Conservation (phyloP, 2,888 invertebrate genomes). For the Argyresthia albistria region DNA sequence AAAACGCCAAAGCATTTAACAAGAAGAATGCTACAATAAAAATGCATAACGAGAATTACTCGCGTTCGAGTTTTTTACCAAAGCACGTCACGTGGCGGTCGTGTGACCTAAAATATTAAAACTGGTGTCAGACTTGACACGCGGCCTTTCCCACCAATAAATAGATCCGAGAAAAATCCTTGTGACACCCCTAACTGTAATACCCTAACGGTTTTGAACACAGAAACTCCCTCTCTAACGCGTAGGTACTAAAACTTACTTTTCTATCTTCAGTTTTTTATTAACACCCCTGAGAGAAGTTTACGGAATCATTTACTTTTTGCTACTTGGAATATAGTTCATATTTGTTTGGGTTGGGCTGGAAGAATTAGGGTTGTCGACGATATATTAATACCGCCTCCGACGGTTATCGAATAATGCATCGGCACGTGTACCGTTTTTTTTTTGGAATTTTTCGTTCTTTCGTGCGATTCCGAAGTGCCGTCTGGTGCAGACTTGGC, state of each 20-base stretch:
- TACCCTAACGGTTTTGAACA: slow-evolving; percentile 5
- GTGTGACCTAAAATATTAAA: slow-evolving; percentile 67
- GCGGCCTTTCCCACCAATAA: slow-evolving; percentile 71
- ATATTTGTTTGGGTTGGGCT: slow-evolving; percentile 14
- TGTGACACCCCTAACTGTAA: slow-evolving; percentile 23
- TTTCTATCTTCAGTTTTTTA: not conserved
- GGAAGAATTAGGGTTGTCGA: slow-evolving; percentile 55
- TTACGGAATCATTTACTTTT: not conserved
- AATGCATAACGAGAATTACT: slow-evolving; percentile 46
- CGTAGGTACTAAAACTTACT: not conserved
- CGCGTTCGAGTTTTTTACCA: slow-evolving; percentile 64
- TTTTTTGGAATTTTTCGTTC: slow-evolving; percentile 60
- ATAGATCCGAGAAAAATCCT: slow-evolving; percentile 39
- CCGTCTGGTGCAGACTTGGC: slow-evolving; percentile 51
- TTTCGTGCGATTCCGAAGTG: slow-evolving; percentile 60
- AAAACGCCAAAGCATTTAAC: slow-evolving; percentile 56
- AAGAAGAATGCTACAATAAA: slow-evolving; percentile 64
- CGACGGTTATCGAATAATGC: slow-evolving; percentile 70
- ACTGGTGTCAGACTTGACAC: slow-evolving; percentile 71
- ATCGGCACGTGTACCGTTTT: slow-evolving; percentile 48
- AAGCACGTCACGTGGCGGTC: slow-evolving; percentile 50
- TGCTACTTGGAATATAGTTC: slow-evolving; percentile 12
- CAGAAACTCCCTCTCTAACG: not conserved
- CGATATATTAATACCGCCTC: slow-evolving; percentile 62
- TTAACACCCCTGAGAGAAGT: not conserved